Evolutionary conservation across 2,113 vertebrate species (phyloP).

Genomic region (Zosterops pallidus): DNA sequence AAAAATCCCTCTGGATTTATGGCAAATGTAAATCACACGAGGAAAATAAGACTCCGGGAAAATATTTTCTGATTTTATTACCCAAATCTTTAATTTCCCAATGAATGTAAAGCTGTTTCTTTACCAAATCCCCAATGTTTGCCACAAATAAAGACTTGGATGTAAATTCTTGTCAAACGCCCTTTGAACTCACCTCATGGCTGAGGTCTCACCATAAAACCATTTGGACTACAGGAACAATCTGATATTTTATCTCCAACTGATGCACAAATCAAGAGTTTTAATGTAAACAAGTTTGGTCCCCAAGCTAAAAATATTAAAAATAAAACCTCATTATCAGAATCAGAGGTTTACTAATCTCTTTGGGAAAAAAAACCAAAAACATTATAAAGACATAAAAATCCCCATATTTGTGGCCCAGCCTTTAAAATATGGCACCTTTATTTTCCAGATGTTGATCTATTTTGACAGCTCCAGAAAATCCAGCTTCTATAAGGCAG

Average conservation of each 20-base stretch:
- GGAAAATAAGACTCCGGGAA: not conserved
- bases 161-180: not conserved
- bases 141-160: not conserved
- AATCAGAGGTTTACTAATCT: not conserved
- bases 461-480: slow-evolving; percentile 81
- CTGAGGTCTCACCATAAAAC: not conserved
- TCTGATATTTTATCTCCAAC: not conserved
- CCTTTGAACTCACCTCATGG: not conserved
- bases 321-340: not conserved
- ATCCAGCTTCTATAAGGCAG: slow-evolving; percentile 87
- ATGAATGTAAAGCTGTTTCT: not conserved
- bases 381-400: not conserved
- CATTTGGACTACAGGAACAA: not conserved
- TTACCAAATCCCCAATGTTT: not conserved
- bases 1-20: not conserved
- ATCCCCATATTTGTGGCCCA: not conserved
- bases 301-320: not conserved
- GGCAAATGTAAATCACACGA: not conserved
- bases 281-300: not conserved
- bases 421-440: slow-evolving; percentile 51
- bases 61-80: not conserved
- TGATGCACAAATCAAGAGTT: not conserved
- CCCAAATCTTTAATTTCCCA: not conserved
- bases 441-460: slow-evolving; percentile 78
- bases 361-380: not conserved